A percentile compares a stretch with the other conserved stretches of the same genome.
Evolutionary conservation across 2,113 vertebrate species (phyloP).

Genomic region (Leucoraja erinaceus): DNA sequence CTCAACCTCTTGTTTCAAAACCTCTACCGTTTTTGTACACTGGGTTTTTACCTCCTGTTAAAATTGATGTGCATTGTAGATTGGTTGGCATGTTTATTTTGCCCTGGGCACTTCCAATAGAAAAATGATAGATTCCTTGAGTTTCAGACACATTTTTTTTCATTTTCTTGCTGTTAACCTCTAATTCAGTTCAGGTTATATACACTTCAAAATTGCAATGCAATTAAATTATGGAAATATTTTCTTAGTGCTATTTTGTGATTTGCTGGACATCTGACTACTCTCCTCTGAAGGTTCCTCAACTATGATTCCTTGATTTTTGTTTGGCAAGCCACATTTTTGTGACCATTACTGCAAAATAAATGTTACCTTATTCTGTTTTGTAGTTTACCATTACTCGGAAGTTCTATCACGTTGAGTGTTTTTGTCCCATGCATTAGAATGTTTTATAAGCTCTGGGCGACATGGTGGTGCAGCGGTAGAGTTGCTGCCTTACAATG

Average conservation of each 20-base stretch:
- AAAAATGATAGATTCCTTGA: background rate
- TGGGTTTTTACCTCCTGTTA: background rate
- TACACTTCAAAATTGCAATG: background rate
- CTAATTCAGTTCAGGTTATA: background rate
- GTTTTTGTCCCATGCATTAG: background rate
- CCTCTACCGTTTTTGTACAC: background rate
- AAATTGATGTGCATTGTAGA: background rate
- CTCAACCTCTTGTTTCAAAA: background rate
- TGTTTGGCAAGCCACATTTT: background rate
- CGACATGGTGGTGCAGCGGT: no score
- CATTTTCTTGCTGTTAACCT: background rate
- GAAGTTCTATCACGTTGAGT: no score
- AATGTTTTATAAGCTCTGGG: background rate
- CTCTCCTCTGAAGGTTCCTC: background rate
- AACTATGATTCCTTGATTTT: background rate
- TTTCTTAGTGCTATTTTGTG: background rate
- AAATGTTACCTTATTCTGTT: background rate
- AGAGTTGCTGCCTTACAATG: no score
- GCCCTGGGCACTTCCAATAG: background rate
- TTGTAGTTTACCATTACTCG: background rate
- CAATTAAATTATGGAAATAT: background rate
- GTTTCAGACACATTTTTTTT: background rate
- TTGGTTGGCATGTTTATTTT: background rate
- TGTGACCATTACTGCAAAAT: background rate
- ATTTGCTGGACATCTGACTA: background rate